Evolutionary conservation across 1,140 invertebrate genomes (phyloP), one percentile per base, ranked within the genome.

Genomic region (Phortica variegata): DNA sequence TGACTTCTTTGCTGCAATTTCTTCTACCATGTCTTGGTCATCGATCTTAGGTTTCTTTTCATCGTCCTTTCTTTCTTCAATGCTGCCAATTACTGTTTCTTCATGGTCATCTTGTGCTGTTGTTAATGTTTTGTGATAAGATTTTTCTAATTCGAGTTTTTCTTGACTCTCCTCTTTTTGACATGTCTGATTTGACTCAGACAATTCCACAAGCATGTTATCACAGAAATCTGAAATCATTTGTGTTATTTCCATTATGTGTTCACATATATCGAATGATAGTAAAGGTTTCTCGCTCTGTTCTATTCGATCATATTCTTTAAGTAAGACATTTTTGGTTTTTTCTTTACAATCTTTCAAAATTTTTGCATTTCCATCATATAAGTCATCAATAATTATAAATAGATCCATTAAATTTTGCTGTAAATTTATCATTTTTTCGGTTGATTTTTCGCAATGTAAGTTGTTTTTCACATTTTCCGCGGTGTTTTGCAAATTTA

Each of bases 401-500:
- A 70, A 65, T n/a, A 65, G 60, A 12, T 73, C 56, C 60, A 73
- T 70, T 5, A 73, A 29, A 29, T 50, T 61, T 36, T 70, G 59
- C 42, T 68, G 70, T n/a, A 73, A 23, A 29, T 58, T 43, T 6
- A 68, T 47, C 56, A 68, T 62, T 37, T 62, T 61, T 37, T 56
- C 56, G 13, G 58, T 56, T 3, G 62, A 60, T 34, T 73, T 73
- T 31, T 66, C 55, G 10, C 54, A 29, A 34, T 58, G 46, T 6
- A 37, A 26, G 3, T 45, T 20, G 2, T 19, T 19, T 21, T 54
- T 61, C 20, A 58, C 51, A 29, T 39, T 55, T 31, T 69, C 52
- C 0, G 54, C 44, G 39, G 71, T 60, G 9, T 17, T 50, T 47
- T 70, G 56, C 1, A 70, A 32, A 29, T 61, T 60, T 8, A 38